phyloP scores from a whole-genome alignment of 1,140 invertebrate genomes.

The Schlechtendalia chinensis region DNA sequence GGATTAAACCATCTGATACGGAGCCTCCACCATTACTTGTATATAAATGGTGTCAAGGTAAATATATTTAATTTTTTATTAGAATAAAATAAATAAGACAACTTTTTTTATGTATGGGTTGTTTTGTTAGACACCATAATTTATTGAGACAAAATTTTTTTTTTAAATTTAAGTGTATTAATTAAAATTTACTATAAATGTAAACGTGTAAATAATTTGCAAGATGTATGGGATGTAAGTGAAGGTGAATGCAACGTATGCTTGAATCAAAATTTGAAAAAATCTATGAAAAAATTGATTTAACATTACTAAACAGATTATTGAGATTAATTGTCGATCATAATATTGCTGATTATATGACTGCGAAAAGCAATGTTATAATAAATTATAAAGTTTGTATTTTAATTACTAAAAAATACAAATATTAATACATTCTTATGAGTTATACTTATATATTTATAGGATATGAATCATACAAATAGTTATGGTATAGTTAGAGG shows the following conservation, averaged over 20 bases:
- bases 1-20: conserved; percentile 98
- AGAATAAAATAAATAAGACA: background rate
- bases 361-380: conserved; percentile 98
- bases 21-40: conserved; percentile 96
- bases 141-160: no score
- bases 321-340: conserved; percentile 97
- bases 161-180: no score
- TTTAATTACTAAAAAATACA: background rate
- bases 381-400: conserved; percentile 89
- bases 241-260: conserved; percentile 98
- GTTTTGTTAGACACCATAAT: no score
- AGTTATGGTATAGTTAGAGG: conserved; percentile 90
- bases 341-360: conserved; percentile 99
- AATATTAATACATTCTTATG: background rate
- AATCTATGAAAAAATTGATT: conserved; percentile 98
- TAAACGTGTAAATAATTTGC: conserved; percentile 88
- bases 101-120: background rate
- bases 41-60: conserved; percentile 99
- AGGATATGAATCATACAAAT: conserved; percentile 99
- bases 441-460: conserved; percentile 50
- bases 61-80: conserved; percentile 22
- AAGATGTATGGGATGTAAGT: conserved; percentile 97
- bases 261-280: conserved; percentile 98
- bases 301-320: conserved; percentile 94
- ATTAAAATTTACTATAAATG: background rate